These are phyloP conservation scores for Leptopilina drosophilae DNA, from an alignment of 2,888 invertebrate species.

Conservation along the genomic window DNA sequence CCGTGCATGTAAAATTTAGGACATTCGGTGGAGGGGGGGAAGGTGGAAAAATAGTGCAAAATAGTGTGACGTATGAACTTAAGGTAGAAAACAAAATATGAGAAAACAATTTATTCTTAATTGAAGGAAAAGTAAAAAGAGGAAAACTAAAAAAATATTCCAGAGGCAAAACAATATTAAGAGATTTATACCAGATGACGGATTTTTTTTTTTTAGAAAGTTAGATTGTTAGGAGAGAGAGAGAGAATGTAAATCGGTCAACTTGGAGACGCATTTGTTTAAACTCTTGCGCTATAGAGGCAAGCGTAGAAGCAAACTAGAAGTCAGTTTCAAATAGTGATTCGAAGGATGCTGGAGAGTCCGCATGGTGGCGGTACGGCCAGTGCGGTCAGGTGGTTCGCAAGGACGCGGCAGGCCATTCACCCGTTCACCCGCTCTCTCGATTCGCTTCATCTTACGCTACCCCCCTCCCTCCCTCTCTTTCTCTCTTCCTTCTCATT, in stretches of 20 bases:
- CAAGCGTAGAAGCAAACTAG: not conserved
- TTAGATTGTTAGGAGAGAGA: slow-evolving; percentile 39
- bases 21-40: too few species aligned
- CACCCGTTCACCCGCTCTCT: slow-evolving; percentile 62
- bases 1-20: too few species aligned
- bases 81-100: too few species aligned
- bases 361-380: slow-evolving; percentile 74
- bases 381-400: slow-evolving; percentile 74
- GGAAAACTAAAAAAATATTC: too few species aligned
- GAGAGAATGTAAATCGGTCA: slow-evolving; percentile 59
- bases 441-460: slow-evolving; percentile 56
- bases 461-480: slow-evolving; percentile 55
- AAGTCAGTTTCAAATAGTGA: slow-evolving; percentile 46
- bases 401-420: slow-evolving; percentile 76
- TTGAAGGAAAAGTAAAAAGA: too few species aligned
- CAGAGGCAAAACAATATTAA: too few species aligned
- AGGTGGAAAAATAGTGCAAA: too few species aligned
- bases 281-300: slow-evolving; percentile 56
- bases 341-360: slow-evolving; percentile 70
- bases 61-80: too few species aligned
- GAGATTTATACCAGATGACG: too few species aligned
- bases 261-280: slow-evolving; percentile 63
- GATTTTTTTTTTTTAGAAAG: not conserved
- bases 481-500: slow-evolving; percentile 47
- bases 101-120: too few species aligned